Conservation (phyloP, 2,888 invertebrate species). For the Acrocera orbiculus region DNA sequence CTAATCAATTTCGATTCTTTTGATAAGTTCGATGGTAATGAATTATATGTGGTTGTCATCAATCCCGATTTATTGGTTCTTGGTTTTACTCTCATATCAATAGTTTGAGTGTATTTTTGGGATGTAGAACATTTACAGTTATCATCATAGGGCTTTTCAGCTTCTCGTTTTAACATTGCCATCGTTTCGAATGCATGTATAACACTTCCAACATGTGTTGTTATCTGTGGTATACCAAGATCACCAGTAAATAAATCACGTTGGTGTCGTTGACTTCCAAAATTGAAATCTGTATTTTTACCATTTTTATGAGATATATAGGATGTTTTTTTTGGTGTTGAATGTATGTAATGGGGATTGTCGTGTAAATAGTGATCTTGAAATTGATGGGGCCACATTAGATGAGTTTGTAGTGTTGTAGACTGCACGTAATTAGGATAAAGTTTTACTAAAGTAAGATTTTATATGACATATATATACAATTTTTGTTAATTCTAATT, state of each 20-base stretch:
- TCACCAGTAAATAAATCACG: slow-evolving; percentile 30
- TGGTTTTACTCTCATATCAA: too few species aligned
- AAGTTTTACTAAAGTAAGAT: too few species aligned
- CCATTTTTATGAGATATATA: slow-evolving; percentile 16
- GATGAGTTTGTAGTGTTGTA: slow-evolving; percentile 15
- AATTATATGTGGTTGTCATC: too few species aligned
- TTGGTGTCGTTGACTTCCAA: slow-evolving; percentile 25
- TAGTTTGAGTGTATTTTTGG: too few species aligned
- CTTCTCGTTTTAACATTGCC: slow-evolving; percentile 22
- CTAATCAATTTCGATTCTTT: too few species aligned
- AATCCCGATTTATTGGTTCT: too few species aligned
- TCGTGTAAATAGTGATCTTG: not conserved
- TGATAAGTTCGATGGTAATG: too few species aligned
- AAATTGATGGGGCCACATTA: slow-evolving; percentile 8
- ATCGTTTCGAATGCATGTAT: slow-evolving; percentile 30
- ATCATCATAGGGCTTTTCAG: slow-evolving; percentile 10
- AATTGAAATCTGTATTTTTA: slow-evolving; percentile 18
- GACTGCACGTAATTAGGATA: slow-evolving; percentile 14
- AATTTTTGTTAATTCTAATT: too few species aligned
- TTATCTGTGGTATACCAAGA: slow-evolving; percentile 29
- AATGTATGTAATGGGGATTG: slow-evolving; percentile 3
- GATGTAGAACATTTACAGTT: slow-evolving; percentile 4
- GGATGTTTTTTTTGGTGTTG: slow-evolving; percentile 2
- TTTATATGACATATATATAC: too few species aligned
- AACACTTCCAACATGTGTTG: slow-evolving; percentile 29